These are phyloP conservation scores for Drosophila recens DNA, from an alignment of 2,888 invertebrate genomes.

Conservation along the genomic window DNA sequence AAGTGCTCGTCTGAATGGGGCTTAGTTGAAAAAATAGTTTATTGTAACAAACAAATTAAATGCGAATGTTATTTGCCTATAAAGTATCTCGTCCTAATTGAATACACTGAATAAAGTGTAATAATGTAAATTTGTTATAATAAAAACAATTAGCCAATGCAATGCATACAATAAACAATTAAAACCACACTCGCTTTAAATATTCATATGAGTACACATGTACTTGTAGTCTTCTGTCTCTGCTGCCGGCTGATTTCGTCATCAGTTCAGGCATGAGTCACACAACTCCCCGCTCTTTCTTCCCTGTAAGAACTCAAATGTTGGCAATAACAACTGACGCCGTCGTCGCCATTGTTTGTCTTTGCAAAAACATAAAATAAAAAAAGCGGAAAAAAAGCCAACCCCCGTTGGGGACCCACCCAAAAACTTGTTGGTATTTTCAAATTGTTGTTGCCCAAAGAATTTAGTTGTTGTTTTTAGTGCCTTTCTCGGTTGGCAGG, in stretches of 20 bases:
- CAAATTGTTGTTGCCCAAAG: slow-evolving; percentile 11
- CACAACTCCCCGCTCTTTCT: slow-evolving; percentile 9
- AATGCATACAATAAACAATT: not conserved
- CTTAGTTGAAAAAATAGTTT: no score
- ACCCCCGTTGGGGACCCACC: slow-evolving; percentile 33
- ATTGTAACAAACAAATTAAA: no score
- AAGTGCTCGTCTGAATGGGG: no score
- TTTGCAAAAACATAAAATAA: slow-evolving; percentile 24
- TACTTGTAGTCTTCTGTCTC: slow-evolving; percentile 35
- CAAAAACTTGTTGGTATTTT: slow-evolving; percentile 57
- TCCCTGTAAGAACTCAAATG: slow-evolving; percentile 48
- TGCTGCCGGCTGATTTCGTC: slow-evolving; percentile 64
- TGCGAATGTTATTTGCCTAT: no score
- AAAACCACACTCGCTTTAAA: slow-evolving; percentile 43
- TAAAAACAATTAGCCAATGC: no score
- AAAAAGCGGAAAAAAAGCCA: slow-evolving; percentile 18
- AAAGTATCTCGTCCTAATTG: no score
- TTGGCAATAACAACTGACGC: slow-evolving; percentile 73
- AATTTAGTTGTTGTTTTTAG: slow-evolving; percentile 15
- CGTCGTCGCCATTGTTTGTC: slow-evolving; percentile 48
- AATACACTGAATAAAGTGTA: no score
- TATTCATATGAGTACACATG: slow-evolving; percentile 29
- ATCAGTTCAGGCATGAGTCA: slow-evolving; percentile 66
- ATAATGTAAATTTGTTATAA: no score
- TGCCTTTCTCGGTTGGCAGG: slow-evolving; percentile 29